phyloP scores from a whole-genome alignment of 35 echinoderm and acorn worm genomes.

The Holothuria glaberrima region DNA sequence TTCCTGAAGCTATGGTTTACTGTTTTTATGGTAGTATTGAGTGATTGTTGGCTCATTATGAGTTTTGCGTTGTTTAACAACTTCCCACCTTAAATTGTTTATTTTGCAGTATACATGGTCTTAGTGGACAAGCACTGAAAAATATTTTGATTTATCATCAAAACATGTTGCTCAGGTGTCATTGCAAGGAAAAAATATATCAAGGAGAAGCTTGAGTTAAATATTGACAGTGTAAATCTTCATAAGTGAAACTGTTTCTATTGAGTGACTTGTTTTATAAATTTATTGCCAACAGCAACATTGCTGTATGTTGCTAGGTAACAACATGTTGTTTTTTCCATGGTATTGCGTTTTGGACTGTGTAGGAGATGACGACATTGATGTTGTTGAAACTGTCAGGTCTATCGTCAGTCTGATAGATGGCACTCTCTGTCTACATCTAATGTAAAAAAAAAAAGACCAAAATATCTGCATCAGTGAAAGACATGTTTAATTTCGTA shows the following conservation, averaged over 20 bases:
- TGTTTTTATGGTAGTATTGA: too few relatives aligned
- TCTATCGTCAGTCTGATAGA: background rate
- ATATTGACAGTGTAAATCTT: constrained; percentile 23
- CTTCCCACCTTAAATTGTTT: too few relatives aligned
- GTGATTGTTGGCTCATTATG: too few relatives aligned
- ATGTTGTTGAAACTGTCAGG: constrained; percentile 30
- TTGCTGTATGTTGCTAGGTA: background rate
- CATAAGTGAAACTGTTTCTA: background rate
- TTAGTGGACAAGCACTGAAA: too few relatives aligned
- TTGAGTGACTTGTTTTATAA: background rate
- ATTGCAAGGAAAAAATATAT: background rate
- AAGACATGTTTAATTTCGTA: constrained; percentile 35
- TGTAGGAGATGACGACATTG: background rate
- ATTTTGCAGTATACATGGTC: too few relatives aligned
- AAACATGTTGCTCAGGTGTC: too few relatives aligned
- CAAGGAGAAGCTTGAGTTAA: background rate
- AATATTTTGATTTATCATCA: too few relatives aligned
- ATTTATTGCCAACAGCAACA: constrained; percentile 8
- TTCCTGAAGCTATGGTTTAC: too few relatives aligned
- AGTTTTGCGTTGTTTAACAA: too few relatives aligned
- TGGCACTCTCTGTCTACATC: constrained; percentile 9
- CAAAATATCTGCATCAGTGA: background rate
- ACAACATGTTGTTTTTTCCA: background rate
- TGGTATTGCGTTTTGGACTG: too few relatives aligned
- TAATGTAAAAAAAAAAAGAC: background rate